Evolutionary conservation across 2,797 vertebrate genomes (phyloP).

Genomic region (Lutjanus campechanus): DNA sequence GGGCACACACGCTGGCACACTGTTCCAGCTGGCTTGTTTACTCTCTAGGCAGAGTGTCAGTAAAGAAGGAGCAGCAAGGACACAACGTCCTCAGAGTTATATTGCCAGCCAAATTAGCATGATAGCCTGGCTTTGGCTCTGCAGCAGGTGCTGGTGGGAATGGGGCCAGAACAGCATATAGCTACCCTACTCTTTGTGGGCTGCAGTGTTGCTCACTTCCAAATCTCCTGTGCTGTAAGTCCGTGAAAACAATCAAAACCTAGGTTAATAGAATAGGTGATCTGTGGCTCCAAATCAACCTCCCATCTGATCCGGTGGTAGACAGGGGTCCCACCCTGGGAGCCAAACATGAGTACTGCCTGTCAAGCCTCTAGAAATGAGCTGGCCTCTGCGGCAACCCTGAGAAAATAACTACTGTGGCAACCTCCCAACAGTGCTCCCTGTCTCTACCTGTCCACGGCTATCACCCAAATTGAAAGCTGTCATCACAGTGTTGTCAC

Average conservation of each 20-base stretch:
- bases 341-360: conserved; percentile 39
- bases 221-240: neutral
- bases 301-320: conserved; percentile 14
- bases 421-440: conserved; percentile 9
- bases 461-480: conserved; percentile 34
- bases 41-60: conserved; percentile 44
- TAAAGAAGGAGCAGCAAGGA: conserved; percentile 68
- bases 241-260: conserved; percentile 42
- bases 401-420: conserved; percentile 36
- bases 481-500: conserved; percentile 21
- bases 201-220: neutral
- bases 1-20: conserved; percentile 42
- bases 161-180: conserved; percentile 29
- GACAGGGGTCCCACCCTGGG: conserved; percentile 21
- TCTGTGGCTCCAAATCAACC: conserved; percentile 30
- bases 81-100: conserved; percentile 56
- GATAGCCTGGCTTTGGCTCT: conserved; percentile 51
- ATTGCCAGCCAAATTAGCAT: conserved; percentile 51
- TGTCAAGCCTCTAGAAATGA: conserved; percentile 37
- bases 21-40: conserved; percentile 67
- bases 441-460: conserved; percentile 33
- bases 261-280: conserved; percentile 47
- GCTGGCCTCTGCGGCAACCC: conserved; percentile 46
- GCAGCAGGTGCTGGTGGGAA: conserved; percentile 66
- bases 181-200: conserved; percentile 6